These are phyloP conservation scores for Brachynemurus nebulosus DNA, from an alignment of 2,888 invertebrate species.

Conservation along the genomic window DNA sequence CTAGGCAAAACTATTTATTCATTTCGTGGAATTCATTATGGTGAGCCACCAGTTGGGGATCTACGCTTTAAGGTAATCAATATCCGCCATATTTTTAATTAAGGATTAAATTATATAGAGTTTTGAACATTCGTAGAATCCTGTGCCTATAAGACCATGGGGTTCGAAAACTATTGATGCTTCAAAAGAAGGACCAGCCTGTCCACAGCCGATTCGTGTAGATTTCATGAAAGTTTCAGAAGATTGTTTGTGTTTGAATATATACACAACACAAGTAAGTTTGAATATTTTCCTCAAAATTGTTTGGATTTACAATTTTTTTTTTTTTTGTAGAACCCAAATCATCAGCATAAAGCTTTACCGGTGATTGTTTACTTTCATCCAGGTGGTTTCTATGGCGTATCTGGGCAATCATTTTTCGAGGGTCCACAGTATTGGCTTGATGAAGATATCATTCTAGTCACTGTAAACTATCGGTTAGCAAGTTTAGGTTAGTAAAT, in stretches of 20 bases:
- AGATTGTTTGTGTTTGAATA: constrained; percentile 49
- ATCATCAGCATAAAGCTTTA: constrained; percentile 21
- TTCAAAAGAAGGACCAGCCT: constrained; percentile 26
- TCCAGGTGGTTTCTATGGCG: constrained; percentile 49
- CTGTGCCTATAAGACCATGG: constrained; percentile 27
- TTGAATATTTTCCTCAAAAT: no score
- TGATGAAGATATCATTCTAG: constrained; percentile 48
- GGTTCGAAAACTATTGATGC: constrained; percentile 25
- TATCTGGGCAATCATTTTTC: constrained; percentile 40
- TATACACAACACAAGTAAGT: constrained; percentile 40
- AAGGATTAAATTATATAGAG: neutral
- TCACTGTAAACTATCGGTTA: constrained; percentile 50
- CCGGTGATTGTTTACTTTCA: constrained; percentile 57
- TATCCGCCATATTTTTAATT: neutral
- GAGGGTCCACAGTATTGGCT: constrained; percentile 47
- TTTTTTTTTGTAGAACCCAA: neutral
- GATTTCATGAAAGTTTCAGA: constrained; percentile 32
- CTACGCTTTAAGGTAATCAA: constrained; percentile 26
- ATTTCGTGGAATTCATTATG: constrained; percentile 20
- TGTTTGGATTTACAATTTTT: neutral
- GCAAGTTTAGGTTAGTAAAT: constrained; percentile 34
- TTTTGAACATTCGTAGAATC: constrained; percentile 22
- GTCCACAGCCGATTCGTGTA: constrained; percentile 27
- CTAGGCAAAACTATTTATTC: constrained; percentile 7
- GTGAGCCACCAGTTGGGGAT: constrained; percentile 25